Evolutionary conservation across 2,113 vertebrate species (phyloP).

Genomic region (Microtus ochrogaster): DNA sequence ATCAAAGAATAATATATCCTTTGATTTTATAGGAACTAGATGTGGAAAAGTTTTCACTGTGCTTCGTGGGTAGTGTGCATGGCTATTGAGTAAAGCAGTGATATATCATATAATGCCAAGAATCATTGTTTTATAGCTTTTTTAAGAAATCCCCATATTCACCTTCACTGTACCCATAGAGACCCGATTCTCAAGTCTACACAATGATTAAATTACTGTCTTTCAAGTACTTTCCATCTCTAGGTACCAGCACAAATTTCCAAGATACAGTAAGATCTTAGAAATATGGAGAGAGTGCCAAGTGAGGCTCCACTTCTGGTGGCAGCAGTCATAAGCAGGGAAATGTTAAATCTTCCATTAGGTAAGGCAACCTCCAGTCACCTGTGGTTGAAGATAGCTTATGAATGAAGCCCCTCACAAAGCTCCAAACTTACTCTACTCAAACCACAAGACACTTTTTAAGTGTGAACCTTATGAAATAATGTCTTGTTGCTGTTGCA

Average conservation of each 20-base stretch:
- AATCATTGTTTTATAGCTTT: background rate
- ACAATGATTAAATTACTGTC: no score
- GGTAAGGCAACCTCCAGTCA: background rate
- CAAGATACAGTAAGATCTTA: background rate
- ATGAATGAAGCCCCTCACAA: background rate
- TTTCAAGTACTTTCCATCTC: background rate
- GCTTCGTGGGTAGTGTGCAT: background rate
- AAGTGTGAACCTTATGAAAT: background rate
- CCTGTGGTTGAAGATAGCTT: background rate
- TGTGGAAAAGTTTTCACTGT: background rate
- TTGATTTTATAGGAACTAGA: background rate
- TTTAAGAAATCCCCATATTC: background rate
- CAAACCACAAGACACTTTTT: background rate
- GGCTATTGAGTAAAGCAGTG: background rate
- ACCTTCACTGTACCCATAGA: background rate
- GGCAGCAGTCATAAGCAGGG: background rate
- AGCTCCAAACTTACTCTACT: no score
- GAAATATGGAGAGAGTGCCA: background rate
- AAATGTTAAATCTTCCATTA: background rate
- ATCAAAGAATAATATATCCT: background rate
- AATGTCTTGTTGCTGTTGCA: background rate
- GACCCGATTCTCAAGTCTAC: background rate
- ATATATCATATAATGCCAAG: background rate
- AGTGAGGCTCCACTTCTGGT: fast-evolving
- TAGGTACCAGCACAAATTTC: background rate